These are phyloP conservation scores for Acanthosepion lycidas DNA, from an alignment of 2,888 invertebrate genomes.

Conservation along the genomic window DNA sequence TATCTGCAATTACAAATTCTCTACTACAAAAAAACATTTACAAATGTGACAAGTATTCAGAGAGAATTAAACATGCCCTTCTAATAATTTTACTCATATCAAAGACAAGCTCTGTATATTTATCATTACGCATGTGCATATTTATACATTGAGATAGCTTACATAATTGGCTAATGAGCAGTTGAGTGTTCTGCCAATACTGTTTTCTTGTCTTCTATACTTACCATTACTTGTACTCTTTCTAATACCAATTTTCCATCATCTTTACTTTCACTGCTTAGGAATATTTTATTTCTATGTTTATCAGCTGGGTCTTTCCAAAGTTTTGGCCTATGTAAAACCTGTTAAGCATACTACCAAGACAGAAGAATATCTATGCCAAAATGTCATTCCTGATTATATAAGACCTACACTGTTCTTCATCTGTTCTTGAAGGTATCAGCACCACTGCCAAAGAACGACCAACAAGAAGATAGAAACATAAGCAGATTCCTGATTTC, in stretches of 20 bases:
- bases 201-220: background rate
- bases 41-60: too few relatives aligned
- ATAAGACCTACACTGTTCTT: background rate
- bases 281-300: background rate
- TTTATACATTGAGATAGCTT: background rate
- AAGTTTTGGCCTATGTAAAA: background rate
- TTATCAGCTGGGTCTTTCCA: background rate
- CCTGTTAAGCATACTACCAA: background rate
- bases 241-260: background rate
- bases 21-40: too few relatives aligned
- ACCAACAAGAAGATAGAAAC: background rate
- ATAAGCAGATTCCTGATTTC: slow-evolving; percentile 33
- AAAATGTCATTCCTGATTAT: background rate
- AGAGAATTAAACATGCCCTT: too few relatives aligned
- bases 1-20: too few relatives aligned
- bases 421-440: background rate
- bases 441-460: background rate
- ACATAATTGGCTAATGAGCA: background rate
- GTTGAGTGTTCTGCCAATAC: background rate
- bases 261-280: background rate
- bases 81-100: too few relatives aligned
- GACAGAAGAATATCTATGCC: background rate
- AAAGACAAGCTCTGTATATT: too few relatives aligned
- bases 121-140: background rate
- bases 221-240: background rate